A percentile compares a stretch with the other conserved stretches of the same genome.
Conservation (phyloP, 1,140 invertebrate genomes). For the Protaetia brevitarsis region DNA sequence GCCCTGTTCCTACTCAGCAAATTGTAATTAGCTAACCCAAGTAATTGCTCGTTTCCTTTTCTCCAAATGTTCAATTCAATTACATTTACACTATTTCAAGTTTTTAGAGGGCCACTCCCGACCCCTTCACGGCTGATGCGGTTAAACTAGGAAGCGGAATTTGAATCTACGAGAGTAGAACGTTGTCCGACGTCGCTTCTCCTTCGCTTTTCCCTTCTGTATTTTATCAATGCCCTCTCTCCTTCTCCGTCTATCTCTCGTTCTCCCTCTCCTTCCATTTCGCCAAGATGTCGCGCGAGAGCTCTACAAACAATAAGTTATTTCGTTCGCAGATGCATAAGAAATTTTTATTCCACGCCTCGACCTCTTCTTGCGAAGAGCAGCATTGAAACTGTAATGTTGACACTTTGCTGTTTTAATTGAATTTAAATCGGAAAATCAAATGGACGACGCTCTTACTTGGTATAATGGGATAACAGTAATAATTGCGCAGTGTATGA, state of each 20-base stretch:
- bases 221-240: neutral
- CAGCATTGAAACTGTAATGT: too few species aligned
- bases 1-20: conserved; percentile 19
- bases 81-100: conserved; percentile 36
- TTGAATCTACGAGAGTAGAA: neutral
- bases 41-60: conserved; percentile 35
- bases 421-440: too few species aligned
- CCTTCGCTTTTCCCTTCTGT: neutral
- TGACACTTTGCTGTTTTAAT: too few species aligned
- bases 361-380: too few species aligned
- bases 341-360: neutral
- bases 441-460: too few species aligned
- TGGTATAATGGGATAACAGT: too few species aligned
- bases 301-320: neutral
- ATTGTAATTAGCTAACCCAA: conserved; percentile 37
- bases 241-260: too few species aligned
- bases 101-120: conserved; percentile 9
- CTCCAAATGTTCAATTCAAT: conserved; percentile 34
- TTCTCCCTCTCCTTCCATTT: too few species aligned
- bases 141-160: neutral
- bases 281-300: neutral
- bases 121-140: neutral
- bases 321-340: neutral
- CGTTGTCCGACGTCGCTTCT: neutral
- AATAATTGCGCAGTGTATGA: too few species aligned